Evolutionary conservation across 2,797 vertebrate genomes (phyloP).

Genomic region (Masticophis lateralis): DNA sequence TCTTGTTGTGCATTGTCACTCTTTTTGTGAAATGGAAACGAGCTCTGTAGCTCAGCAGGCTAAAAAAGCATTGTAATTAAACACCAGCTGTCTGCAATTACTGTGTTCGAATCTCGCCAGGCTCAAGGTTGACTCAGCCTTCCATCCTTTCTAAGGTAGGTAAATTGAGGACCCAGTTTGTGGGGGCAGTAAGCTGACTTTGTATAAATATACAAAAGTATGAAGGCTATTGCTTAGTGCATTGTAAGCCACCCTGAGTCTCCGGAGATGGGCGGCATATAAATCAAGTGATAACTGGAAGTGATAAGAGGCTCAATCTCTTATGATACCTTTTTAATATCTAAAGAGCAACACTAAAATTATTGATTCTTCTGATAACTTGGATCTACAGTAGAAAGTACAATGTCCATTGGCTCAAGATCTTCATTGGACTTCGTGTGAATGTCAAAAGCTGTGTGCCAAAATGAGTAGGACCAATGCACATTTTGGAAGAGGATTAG

Average conservation of each 20-base stretch:
- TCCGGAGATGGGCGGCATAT: too few relatives aligned
- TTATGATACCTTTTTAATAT: conserved; percentile 22
- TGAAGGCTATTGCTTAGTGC: too few relatives aligned
- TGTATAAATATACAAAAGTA: too few relatives aligned
- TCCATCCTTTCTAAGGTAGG: too few relatives aligned
- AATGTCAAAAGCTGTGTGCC: background rate
- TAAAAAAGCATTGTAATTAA: too few relatives aligned
- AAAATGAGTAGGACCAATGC: background rate
- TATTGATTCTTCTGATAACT: background rate
- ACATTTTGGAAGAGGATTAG: background rate
- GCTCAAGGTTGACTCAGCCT: too few relatives aligned
- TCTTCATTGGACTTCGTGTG: background rate
- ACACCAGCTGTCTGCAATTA: too few relatives aligned
- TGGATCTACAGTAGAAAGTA: background rate
- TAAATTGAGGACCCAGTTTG: too few relatives aligned
- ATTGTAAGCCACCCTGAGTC: too few relatives aligned
- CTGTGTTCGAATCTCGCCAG: too few relatives aligned
- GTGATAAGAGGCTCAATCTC: conserved; percentile 23
- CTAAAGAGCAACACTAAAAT: background rate
- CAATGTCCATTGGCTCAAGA: background rate
- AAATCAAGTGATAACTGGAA: background rate
- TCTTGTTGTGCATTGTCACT: conserved; percentile 42
- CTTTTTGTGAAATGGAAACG: conserved; percentile 30
- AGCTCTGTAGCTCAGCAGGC: too few relatives aligned
- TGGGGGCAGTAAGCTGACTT: too few relatives aligned